A percentile compares a stretch with the other conserved stretches of the same genome.
Evolutionary conservation across 2,888 invertebrate genomes (phyloP).

Genomic region (Lithophane leautieri): DNA sequence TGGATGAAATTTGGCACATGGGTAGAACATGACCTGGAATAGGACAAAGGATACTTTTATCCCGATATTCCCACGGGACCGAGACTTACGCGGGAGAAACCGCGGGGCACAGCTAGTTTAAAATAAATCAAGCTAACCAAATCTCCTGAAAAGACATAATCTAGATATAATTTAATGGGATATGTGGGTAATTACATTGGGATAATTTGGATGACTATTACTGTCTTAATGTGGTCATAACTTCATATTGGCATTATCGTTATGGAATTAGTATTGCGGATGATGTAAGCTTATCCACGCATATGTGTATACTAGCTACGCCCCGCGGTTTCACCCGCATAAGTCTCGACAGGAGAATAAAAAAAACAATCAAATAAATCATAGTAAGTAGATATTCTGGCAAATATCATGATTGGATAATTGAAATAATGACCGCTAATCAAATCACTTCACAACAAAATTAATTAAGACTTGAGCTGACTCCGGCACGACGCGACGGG

Average conservation of each 20-base stretch:
- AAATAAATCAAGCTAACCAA: neutral
- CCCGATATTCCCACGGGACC: too few relatives aligned
- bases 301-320: neutral
- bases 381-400: neutral
- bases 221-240: conserved; percentile 49
- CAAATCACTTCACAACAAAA: neutral
- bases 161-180: conserved; percentile 25
- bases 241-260: conserved; percentile 26
- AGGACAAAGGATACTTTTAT: too few relatives aligned
- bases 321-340: too few relatives aligned
- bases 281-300: neutral
- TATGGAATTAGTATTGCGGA: conserved; percentile 31
- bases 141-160: neutral
- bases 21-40: too few relatives aligned
- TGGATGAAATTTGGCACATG: too few relatives aligned
- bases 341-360: too few relatives aligned
- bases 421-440: neutral
- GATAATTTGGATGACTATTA: conserved; percentile 46
- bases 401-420: neutral
- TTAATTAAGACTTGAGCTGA: neutral
- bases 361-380: too few relatives aligned
- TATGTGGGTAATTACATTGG: conserved; percentile 25
- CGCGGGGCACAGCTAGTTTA: neutral
- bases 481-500: too few relatives aligned
- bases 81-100: too few relatives aligned